A percentile compares a stretch with the other conserved stretches of the same genome.
These are phyloP conservation scores for Coturnix japonica DNA, from an alignment of 2,113 vertebrate genomes.

Conservation along the genomic window DNA sequence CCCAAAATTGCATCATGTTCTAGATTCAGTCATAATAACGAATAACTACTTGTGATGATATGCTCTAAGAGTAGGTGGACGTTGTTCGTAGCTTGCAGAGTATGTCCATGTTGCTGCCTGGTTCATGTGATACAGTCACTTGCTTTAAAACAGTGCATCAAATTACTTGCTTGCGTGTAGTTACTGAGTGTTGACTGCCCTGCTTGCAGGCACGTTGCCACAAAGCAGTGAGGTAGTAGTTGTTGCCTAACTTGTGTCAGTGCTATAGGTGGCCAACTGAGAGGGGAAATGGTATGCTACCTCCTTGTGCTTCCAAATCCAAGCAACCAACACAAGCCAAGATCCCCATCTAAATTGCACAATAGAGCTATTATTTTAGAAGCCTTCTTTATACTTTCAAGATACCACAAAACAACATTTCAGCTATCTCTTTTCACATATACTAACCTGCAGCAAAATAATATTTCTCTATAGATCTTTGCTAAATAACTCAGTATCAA, in stretches of 20 bases:
- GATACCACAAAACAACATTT: slow-evolving; percentile 36
- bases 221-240: slow-evolving; percentile 1
- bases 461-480: slow-evolving; percentile 16
- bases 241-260: slow-evolving; percentile 43
- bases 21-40: background rate
- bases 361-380: slow-evolving; percentile 56
- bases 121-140: background rate
- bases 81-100: background rate
- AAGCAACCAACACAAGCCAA: slow-evolving; percentile 36
- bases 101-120: background rate
- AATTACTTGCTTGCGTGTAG: slow-evolving; percentile 34
- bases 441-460: slow-evolving; percentile 40
- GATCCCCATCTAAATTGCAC: slow-evolving; percentile 53
- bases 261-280: slow-evolving; percentile 47
- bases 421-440: slow-evolving; percentile 19
- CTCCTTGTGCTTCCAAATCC: slow-evolving; percentile 60
- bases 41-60: background rate
- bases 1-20: background rate
- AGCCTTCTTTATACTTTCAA: slow-evolving; percentile 43
- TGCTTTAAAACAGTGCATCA: slow-evolving; percentile 3
- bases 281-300: slow-evolving; percentile 26
- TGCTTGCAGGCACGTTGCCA: background rate
- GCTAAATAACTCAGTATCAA: background rate
- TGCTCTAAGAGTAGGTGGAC: background rate
- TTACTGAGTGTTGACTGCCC: background rate